A percentile compares a stretch with the other conserved stretches of the same genome.
Conservation (phyloP, 1,140 invertebrate genomes). For the Papilio glaucus region DNA sequence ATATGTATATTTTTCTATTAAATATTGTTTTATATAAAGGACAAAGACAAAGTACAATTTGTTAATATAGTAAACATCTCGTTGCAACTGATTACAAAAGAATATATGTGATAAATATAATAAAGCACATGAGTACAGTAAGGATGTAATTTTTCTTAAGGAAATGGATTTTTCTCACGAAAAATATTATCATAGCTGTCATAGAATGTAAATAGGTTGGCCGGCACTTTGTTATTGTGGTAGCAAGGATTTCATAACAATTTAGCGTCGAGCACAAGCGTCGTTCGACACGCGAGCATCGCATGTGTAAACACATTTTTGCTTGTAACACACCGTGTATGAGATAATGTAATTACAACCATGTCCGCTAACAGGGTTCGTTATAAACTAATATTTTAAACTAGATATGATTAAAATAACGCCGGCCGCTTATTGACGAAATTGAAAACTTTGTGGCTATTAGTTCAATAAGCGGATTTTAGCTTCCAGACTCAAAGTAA, state of each 20-base stretch:
- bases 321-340: constrained; percentile 53
- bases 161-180: constrained; percentile 26
- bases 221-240: constrained; percentile 45
- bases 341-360: constrained; percentile 73
- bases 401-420: too few relatives aligned
- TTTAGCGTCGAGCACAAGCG: constrained; percentile 36
- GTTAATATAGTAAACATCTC: not conserved
- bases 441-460: too few relatives aligned
- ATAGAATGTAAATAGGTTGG: constrained; percentile 50
- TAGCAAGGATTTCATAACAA: constrained; percentile 50
- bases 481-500: too few relatives aligned
- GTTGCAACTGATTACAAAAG: not conserved
- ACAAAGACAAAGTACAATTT: too few relatives aligned
- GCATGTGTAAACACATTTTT: constrained; percentile 60
- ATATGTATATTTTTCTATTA: too few relatives aligned
- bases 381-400: too few relatives aligned
- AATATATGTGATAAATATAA: constrained; percentile 11
- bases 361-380: too few relatives aligned
- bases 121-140: not conserved
- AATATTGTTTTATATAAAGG: too few relatives aligned
- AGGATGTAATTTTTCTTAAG: constrained; percentile 22
- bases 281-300: constrained; percentile 45
- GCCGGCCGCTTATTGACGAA: too few relatives aligned
- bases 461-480: too few relatives aligned
- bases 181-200: constrained; percentile 37